These are phyloP conservation scores for Drosophila suzukii DNA, from an alignment of 1,140 invertebrate species.

Conservation along the genomic window DNA sequence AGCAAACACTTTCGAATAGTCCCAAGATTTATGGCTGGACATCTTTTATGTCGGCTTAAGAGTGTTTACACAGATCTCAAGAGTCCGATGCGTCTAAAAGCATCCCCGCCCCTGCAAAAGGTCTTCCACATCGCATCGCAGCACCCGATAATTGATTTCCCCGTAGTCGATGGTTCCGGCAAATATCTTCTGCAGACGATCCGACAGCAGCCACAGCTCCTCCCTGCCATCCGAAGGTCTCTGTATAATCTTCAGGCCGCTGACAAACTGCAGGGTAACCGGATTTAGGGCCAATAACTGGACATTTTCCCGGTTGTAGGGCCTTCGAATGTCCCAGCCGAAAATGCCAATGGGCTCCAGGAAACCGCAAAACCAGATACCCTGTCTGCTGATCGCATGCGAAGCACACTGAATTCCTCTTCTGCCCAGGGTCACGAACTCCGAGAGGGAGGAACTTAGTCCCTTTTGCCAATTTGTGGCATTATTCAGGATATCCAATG, in stretches of 20 bases:
- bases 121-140: constrained; percentile 64
- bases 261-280: constrained; percentile 87
- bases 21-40: constrained; percentile 63
- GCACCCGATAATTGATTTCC: constrained; percentile 75
- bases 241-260: constrained; percentile 88
- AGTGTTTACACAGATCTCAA: constrained; percentile 65
- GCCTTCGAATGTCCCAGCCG: constrained; percentile 60
- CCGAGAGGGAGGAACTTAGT: constrained; percentile 43
- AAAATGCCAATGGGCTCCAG: constrained; percentile 62
- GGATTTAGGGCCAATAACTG: constrained; percentile 71
- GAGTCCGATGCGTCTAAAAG: constrained; percentile 30
- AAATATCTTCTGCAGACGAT: constrained; percentile 86
- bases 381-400: constrained; percentile 45
- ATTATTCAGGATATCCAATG: constrained; percentile 58
- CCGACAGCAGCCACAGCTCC: constrained; percentile 62
- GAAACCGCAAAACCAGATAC: constrained; percentile 54
- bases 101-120: constrained; percentile 48
- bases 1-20: constrained; percentile 44
- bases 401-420: constrained; percentile 61
- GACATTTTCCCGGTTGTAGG: constrained; percentile 47
- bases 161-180: constrained; percentile 85
- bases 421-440: constrained; percentile 51
- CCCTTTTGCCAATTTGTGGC: constrained; percentile 48
- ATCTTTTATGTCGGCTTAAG: constrained; percentile 61
- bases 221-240: constrained; percentile 84